phyloP scores from a whole-genome alignment of 2,888 invertebrate genomes.

The Drosophila mimetica region DNA sequence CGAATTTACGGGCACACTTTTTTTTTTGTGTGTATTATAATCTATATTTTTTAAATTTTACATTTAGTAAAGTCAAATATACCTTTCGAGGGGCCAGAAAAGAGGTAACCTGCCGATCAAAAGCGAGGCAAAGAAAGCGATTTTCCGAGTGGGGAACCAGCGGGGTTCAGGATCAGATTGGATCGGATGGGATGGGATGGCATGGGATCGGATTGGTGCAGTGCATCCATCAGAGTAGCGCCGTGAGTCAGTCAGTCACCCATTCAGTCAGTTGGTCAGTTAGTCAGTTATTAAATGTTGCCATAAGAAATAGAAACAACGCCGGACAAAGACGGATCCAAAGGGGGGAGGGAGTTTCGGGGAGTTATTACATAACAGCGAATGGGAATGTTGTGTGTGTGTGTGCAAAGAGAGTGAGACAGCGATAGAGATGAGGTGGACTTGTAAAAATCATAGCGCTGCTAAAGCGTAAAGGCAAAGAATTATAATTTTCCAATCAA shows the following conservation, averaged over 20 bases:
- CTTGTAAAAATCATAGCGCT: constrained; percentile 70
- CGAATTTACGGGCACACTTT: no score
- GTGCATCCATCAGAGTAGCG: constrained; percentile 42
- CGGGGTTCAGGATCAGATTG: no score
- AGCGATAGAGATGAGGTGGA: constrained; percentile 22
- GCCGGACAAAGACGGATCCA: not conserved
- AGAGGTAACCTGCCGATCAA: constrained; percentile 22
- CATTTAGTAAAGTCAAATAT: no score
- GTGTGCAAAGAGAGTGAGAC: not conserved
- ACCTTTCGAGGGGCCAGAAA: not conserved
- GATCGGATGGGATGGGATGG: not conserved
- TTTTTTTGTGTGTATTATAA: no score
- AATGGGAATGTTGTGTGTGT: not conserved
- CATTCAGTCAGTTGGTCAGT: constrained; percentile 52
- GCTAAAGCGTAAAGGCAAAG: constrained; percentile 75
- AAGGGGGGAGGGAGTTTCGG: constrained; percentile 9
- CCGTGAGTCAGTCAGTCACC: constrained; percentile 16
- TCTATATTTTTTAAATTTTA: no score
- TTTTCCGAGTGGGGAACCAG: no score
- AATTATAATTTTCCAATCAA: constrained; percentile 79
- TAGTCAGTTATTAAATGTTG: constrained; percentile 71
- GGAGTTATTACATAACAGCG: constrained; percentile 64
- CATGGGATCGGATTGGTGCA: constrained; percentile 11
- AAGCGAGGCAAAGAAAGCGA: constrained; percentile 38
- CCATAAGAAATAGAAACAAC: constrained; percentile 51